Percentiles rank a stretch among this genome's conserved stretches.
Evolutionary conservation across 2,888 invertebrate species (phyloP).

Genomic region (Drosophila differens): DNA sequence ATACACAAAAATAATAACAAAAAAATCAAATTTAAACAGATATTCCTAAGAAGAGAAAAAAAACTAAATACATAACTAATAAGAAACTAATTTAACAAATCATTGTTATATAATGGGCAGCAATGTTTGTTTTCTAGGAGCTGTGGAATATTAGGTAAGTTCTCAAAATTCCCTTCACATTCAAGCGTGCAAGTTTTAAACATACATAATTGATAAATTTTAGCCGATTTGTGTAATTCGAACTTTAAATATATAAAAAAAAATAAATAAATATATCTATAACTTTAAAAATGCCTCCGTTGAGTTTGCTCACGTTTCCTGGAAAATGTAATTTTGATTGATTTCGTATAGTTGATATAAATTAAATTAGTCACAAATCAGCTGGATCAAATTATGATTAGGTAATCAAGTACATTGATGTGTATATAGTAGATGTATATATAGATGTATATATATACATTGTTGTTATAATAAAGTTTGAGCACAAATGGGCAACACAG

Average conservation of each 20-base stretch:
- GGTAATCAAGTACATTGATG: slow-evolving; percentile 47
- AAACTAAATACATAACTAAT: slow-evolving; percentile 15
- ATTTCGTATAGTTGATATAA: slow-evolving; percentile 14
- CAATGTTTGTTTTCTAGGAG: slow-evolving; percentile 2
- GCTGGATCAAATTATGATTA: slow-evolving; percentile 43
- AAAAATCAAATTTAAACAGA: slow-evolving; percentile 49
- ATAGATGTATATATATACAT: slow-evolving; percentile 16
- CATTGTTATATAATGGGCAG: slow-evolving; percentile 10
- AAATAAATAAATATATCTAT: slow-evolving; percentile 16
- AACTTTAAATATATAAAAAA: slow-evolving; percentile 8
- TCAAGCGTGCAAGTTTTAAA: slow-evolving; percentile 64
- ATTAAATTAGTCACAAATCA: slow-evolving; percentile 77
- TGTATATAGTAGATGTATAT: slow-evolving; percentile 17
- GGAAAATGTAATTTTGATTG: slow-evolving; percentile 14
- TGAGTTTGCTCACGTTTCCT: slow-evolving; percentile 29
- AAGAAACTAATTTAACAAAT: slow-evolving; percentile 40
- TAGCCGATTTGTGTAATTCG: slow-evolving; percentile 12
- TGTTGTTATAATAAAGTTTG: slow-evolving; percentile 22
- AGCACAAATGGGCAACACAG: slow-evolving; percentile 46
- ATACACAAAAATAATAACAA: slow-evolving; percentile 5
- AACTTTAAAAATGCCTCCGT: slow-evolving; percentile 65
- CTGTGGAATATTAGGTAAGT: slow-evolving; percentile 7
- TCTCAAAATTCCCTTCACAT: slow-evolving; percentile 45
- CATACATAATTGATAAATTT: slow-evolving; percentile 24
- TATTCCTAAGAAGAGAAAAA: slow-evolving; percentile 13